Conservation (phyloP, 2,113 vertebrate genomes). For the Polyodon spathula region DNA sequence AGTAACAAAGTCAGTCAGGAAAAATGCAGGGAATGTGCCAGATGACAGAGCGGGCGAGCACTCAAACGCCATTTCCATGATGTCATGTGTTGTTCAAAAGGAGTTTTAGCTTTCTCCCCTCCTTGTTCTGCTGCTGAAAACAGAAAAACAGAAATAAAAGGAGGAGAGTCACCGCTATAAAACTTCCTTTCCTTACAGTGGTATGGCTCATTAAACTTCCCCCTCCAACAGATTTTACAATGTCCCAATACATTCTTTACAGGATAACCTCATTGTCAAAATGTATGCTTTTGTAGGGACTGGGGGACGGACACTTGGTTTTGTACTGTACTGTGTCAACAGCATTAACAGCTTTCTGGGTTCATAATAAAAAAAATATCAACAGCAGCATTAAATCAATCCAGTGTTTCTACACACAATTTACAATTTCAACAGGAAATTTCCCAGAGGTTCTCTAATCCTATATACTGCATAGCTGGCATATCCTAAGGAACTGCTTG, state of each 20-base stretch:
- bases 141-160: conserved; percentile 8
- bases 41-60: conserved; percentile 38
- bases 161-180: conserved; percentile 23
- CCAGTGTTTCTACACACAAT: background rate
- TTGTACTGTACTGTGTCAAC: too few species aligned
- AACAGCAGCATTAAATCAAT: background rate
- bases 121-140: conserved; percentile 14
- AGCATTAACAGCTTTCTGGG: conserved; percentile 38
- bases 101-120: conserved; percentile 18
- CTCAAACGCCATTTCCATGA: too few species aligned
- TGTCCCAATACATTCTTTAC: conserved; percentile 29
- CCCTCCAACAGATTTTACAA: conserved; percentile 42
- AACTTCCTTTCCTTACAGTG: conserved; percentile 27
- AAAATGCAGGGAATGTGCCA: conserved; percentile 34
- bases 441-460: background rate
- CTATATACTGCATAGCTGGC: background rate
- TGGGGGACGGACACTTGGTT: too few species aligned
- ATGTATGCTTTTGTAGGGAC: too few species aligned
- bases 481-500: background rate
- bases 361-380: conserved; percentile 15
- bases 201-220: conserved; percentile 33
- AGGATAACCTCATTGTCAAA: too few species aligned
- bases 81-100: conserved; percentile 43
- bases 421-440: background rate
- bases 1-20: conserved; percentile 1